A percentile compares a stretch with the other conserved stretches of the same genome.
Conservation (phyloP, 2,888 invertebrate species). For the Drosophila fungiperda region DNA sequence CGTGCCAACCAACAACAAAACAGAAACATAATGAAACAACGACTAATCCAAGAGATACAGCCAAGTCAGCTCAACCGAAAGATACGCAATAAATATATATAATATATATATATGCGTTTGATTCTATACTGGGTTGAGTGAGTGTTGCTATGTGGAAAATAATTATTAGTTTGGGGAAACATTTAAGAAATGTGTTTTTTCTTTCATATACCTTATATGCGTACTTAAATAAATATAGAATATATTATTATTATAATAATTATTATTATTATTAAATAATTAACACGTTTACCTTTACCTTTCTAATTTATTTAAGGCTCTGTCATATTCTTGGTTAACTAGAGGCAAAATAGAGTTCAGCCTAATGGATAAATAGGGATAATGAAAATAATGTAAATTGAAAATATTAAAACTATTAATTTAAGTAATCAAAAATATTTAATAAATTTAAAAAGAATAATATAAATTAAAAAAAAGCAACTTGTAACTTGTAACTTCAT, state of each 20-base stretch:
- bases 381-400: too few species aligned
- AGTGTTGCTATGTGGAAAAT: neutral
- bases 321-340: neutral
- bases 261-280: neutral
- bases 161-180: neutral
- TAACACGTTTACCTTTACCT: neutral
- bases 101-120: neutral
- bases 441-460: neutral
- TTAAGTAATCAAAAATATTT: neutral
- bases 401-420: neutral
- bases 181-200: neutral
- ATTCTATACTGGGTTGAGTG: neutral
- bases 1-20: neutral
- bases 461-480: neutral
- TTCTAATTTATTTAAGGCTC: neutral
- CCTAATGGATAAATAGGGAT: too few species aligned
- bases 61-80: neutral
- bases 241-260: neutral
- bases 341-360: neutral
- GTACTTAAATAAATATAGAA: neutral
- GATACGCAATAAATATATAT: neutral
- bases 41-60: slow-evolving; percentile 5
- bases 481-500: neutral
- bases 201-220: neutral
- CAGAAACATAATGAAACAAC: neutral